Percentiles rank a stretch among this genome's conserved stretches.
phyloP scores from a whole-genome alignment of 1,140 invertebrate species.

The Plutomurus gul region DNA sequence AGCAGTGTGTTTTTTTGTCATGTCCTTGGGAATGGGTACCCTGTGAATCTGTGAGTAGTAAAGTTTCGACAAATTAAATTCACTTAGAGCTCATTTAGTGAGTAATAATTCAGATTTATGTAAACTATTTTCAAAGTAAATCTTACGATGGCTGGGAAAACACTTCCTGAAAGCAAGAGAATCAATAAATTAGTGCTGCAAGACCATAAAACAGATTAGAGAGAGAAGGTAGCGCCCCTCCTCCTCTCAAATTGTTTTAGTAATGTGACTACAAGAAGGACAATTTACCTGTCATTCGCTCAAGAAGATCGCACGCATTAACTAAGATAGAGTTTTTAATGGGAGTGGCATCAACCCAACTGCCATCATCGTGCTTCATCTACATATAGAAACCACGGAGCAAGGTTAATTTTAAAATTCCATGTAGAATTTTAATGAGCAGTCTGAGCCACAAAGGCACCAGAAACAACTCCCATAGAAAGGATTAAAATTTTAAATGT shows the following conservation, averaged over 20 bases:
- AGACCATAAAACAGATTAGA: constrained; percentile 9
- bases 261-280: neutral
- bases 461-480: neutral
- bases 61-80: constrained; percentile 12
- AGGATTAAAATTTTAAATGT: constrained; percentile 18
- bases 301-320: constrained; percentile 59
- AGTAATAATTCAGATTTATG: constrained; percentile 19
- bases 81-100: constrained; percentile 19
- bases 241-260: constrained; percentile 1
- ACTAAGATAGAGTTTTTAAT: constrained; percentile 58
- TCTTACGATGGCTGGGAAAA: constrained; percentile 56
- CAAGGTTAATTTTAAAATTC: constrained; percentile 5
- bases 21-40: constrained; percentile 55
- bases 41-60: constrained; percentile 55
- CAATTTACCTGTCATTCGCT: constrained; percentile 56
- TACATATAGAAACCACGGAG: neutral
- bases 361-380: constrained; percentile 50
- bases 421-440: neutral
- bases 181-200: constrained; percentile 20
- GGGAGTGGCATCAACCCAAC: constrained; percentile 57
- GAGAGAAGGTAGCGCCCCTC: neutral
- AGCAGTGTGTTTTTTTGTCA: constrained; percentile 31
- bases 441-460: neutral
- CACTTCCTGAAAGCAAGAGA: constrained; percentile 46
- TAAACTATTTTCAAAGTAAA: constrained; percentile 25